Evolutionary conservation across 2,113 vertebrate species (phyloP).

Genomic region (Prionailurus viverrinus): DNA sequence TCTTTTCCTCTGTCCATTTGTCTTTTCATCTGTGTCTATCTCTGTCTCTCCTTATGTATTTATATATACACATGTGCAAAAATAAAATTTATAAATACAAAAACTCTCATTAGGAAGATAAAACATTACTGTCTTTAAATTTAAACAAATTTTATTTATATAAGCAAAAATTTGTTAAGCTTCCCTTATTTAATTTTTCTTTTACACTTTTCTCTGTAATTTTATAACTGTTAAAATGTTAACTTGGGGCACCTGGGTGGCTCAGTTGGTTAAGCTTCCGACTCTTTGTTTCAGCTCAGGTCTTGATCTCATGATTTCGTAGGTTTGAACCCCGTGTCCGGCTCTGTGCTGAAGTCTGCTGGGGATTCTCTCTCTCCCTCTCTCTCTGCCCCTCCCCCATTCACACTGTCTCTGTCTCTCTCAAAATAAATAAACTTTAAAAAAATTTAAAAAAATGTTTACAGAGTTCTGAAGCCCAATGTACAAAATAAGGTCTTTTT

Average conservation of each 20-base stretch:
- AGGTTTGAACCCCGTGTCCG: too few species aligned
- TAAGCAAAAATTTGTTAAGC: neutral
- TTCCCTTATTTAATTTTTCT: neutral
- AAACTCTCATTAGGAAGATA: neutral
- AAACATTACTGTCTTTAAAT: neutral
- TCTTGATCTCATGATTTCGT: too few species aligned
- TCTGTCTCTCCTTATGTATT: neutral
- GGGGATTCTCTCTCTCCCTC: too few species aligned
- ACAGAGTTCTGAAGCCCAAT: neutral
- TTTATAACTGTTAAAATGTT: neutral
- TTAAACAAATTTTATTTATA: neutral
- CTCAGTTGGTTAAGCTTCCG: too few species aligned
- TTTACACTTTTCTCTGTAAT: neutral
- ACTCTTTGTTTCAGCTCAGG: too few species aligned
- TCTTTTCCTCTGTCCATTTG: neutral
- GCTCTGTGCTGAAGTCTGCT: too few species aligned
- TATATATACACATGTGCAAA: neutral
- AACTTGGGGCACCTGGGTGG: too few species aligned
- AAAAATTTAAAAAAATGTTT: neutral
- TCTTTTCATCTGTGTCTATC: neutral
- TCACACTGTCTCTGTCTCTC: too few species aligned
- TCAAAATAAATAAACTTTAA: too few species aligned
- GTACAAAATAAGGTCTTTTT: neutral
- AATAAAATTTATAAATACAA: neutral
- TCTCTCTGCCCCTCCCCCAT: too few species aligned